Evolutionary conservation across 1,140 invertebrate genomes (phyloP), one percentile per base, ranked within the genome.

Genomic region (Aphelenchoides avenae): DNA sequence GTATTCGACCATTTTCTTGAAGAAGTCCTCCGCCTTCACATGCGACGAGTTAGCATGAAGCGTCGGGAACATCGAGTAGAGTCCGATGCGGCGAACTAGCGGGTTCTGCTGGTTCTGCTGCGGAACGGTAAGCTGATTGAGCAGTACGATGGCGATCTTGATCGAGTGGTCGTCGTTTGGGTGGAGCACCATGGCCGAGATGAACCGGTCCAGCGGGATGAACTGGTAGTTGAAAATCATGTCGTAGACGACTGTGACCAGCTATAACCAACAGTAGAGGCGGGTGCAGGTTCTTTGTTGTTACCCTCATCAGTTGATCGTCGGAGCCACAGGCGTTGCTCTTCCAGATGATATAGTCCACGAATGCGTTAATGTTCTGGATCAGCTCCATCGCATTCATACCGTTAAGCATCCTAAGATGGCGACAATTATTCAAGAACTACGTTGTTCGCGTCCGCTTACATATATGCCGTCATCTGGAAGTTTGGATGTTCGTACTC

Each of bases 121-220:
- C n/a, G n/a, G n/a, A n/a, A n/a, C n/a, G 7, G 53, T 41, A 5
- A 60, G 42, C 18, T 24, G 20, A 9, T 36, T 31, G 27, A 60
- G 30, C 24, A 60, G 22, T 20, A 24, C 60, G 22, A 70, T n/a
- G 20, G 55, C 18, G 4, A 33, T 34, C 24, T 46, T 30, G 30
- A 62, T 65, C 29, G 63, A 70, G 27, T 42, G 22, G 40, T 70
- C 63, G 34, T 65, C 63, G 30, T 60, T 68, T 5, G 63, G 63
- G 33, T 65, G 63, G 4, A 65, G 46, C 6, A 67, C 41, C 20
- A 65, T 9, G 15, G 63, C 33, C 1, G 61, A 40, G n/a, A 65
- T 44, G n/a, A 65, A 66, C 26, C 63, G 65, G 37, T 65, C 66
- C 20, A 65, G 15, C 18, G 63, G 64, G 20, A 65, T 24, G 39